Percentiles rank a stretch among this genome's conserved stretches.
phyloP scores from a whole-genome alignment of 1,140 invertebrate species.

The Drosophila repleta region DNA sequence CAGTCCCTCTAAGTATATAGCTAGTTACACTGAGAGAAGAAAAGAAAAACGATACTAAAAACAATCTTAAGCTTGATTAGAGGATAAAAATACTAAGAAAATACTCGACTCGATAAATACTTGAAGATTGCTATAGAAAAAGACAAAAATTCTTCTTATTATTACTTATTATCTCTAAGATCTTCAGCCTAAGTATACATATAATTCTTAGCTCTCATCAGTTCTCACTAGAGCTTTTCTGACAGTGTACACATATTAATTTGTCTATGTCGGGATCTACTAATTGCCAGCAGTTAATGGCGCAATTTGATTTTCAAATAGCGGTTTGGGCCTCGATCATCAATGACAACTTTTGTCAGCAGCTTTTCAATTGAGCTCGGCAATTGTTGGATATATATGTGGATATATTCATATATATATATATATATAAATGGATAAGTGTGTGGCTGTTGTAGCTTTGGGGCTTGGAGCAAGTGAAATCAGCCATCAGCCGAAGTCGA shows the following conservation, averaged over 20 bases:
- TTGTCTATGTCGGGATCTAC: slow-evolving; percentile 31
- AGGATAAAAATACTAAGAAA: too few relatives aligned
- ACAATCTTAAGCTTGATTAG: too few relatives aligned
- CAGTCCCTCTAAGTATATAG: not conserved
- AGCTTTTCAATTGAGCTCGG: slow-evolving; percentile 70
- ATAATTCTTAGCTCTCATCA: too few relatives aligned
- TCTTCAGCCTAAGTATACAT: too few relatives aligned
- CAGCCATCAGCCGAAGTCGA: slow-evolving; percentile 39
- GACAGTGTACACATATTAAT: not conserved
- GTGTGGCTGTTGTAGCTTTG: too few relatives aligned
- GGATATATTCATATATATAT: too few relatives aligned
- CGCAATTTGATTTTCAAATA: slow-evolving; percentile 78
- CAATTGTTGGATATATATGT: not conserved
- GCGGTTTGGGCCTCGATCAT: slow-evolving; percentile 47
- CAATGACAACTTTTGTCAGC: slow-evolving; percentile 82
- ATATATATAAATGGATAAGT: not conserved
- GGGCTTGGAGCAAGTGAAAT: slow-evolving; percentile 45
- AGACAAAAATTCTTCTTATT: too few relatives aligned
- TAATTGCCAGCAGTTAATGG: slow-evolving; percentile 78
- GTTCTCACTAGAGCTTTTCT: not conserved
- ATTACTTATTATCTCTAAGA: too few relatives aligned
- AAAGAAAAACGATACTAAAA: not conserved
- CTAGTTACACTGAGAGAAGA: slow-evolving; percentile 8
- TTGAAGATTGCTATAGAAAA: too few relatives aligned
- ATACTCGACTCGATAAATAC: too few relatives aligned